These are phyloP conservation scores for Nixonia krombeini DNA, from an alignment of 1,140 invertebrate genomes.

Conservation along the genomic window DNA sequence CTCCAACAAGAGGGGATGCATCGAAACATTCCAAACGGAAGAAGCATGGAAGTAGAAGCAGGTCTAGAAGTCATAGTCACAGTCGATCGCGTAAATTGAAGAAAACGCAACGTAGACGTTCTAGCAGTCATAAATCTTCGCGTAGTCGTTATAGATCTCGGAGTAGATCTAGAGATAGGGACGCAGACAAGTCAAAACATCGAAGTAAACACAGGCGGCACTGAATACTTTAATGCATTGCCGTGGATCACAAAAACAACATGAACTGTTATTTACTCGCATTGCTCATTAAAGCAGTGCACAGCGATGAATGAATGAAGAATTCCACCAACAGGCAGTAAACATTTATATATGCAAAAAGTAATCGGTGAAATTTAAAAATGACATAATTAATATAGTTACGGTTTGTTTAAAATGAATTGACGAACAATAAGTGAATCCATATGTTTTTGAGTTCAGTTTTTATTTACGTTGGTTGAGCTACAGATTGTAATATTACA, in stretches of 20 bases:
- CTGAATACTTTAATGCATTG: constrained; percentile 21
- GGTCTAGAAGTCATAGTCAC: constrained; percentile 71
- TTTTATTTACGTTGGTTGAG: no score
- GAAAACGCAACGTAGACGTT: constrained; percentile 64
- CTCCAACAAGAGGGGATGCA: constrained; percentile 57
- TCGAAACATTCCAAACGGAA: constrained; percentile 69
- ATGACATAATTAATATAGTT: no score
- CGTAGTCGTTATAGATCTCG: constrained; percentile 72
- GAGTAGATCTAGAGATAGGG: constrained; percentile 71
- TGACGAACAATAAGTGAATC: no score
- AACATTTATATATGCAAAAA: no score
- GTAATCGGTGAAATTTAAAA: no score
- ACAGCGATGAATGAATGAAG: no score
- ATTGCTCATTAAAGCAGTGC: no score
- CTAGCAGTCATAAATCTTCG: constrained; percentile 71
- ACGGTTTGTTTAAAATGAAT: no score
- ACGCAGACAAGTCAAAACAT: constrained; percentile 65
- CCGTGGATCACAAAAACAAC: neutral
- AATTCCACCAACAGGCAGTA: no score
- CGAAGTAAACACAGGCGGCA: constrained; percentile 64
- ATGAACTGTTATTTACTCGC: no score
- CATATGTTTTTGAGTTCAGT: no score
- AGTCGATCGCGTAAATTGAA: constrained; percentile 69
- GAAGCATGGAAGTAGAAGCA: constrained; percentile 69
- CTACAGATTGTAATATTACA: no score